A percentile compares a stretch with the other conserved stretches of the same genome.
These are phyloP conservation scores for Balearica regulorum DNA, from an alignment of 2,797 vertebrate genomes.

Conservation along the genomic window DNA sequence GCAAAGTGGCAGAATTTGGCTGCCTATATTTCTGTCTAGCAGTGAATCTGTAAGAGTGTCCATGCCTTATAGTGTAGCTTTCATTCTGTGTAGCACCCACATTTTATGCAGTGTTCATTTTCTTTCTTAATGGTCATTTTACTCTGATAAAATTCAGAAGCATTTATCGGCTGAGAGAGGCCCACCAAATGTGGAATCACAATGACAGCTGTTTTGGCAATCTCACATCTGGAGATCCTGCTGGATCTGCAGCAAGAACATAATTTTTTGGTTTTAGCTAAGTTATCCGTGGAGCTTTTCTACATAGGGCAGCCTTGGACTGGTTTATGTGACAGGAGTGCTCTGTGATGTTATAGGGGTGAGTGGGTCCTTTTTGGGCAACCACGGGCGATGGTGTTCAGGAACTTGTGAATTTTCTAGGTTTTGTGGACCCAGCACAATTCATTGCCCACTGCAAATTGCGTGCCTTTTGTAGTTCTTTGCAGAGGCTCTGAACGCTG, in stretches of 20 bases:
- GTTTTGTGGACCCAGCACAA: neutral
- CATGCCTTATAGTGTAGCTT: neutral
- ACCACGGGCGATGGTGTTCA: neutral
- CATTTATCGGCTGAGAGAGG: neutral
- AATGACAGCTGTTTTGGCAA: neutral
- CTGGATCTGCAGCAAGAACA: neutral
- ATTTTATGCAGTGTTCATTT: neutral
- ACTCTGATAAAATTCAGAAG: neutral
- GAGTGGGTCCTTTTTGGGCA: neutral
- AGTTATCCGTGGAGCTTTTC: neutral
- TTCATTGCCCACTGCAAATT: neutral
- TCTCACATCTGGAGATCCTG: neutral
- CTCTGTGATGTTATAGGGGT: neutral
- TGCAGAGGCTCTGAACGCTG: neutral
- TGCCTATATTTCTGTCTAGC: neutral
- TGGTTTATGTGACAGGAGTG: neutral
- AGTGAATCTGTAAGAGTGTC: neutral
- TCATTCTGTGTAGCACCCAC: neutral
- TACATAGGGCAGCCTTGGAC: neutral
- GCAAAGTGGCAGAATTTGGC: neutral
- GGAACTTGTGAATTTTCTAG: neutral
- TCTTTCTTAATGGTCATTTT: neutral
- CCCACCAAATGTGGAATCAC: neutral
- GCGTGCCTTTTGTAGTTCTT: neutral
- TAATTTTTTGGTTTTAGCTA: neutral